Percentiles rank a stretch among this genome's conserved stretches.
phyloP scores from a whole-genome alignment of 1,140 invertebrate species.

The Pomacea maculata region DNA sequence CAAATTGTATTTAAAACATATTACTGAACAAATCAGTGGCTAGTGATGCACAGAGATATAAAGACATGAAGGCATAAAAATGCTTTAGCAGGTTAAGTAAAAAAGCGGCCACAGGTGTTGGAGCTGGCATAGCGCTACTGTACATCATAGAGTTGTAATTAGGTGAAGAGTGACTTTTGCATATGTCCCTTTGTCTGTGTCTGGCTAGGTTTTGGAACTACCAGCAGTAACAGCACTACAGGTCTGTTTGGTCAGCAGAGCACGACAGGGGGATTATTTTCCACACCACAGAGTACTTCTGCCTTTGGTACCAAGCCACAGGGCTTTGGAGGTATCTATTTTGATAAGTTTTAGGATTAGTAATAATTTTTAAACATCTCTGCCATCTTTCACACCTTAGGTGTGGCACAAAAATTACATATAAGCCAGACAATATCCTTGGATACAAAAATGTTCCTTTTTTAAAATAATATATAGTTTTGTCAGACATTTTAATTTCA shows the following conservation, averaged over 20 bases:
- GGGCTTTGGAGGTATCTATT: slow-evolving; percentile 39
- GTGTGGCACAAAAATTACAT: too few species aligned
- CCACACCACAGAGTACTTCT: slow-evolving; percentile 42
- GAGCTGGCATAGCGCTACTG: too few species aligned
- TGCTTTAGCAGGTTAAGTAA: not conserved
- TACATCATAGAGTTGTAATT: too few species aligned
- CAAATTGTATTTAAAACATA: not conserved
- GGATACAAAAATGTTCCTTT: not conserved
- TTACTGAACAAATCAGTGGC: not conserved
- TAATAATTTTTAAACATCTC: too few species aligned
- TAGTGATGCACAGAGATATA: not conserved
- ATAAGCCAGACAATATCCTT: too few species aligned
- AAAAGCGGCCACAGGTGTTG: too few species aligned
- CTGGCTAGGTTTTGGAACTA: slow-evolving; percentile 27
- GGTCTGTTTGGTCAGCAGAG: slow-evolving; percentile 47
- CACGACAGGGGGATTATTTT: slow-evolving; percentile 44
- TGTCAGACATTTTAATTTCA: too few species aligned
- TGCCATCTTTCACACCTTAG: too few species aligned
- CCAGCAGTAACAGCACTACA: slow-evolving; percentile 23
- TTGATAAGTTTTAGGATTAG: not conserved
- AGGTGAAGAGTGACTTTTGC: not conserved
- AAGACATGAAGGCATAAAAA: not conserved
- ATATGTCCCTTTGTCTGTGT: not conserved
- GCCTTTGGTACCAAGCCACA: slow-evolving; percentile 51
- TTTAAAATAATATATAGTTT: too few species aligned